phyloP scores from a whole-genome alignment of 2,888 invertebrate species.

The Drosophila suboccidentalis region DNA sequence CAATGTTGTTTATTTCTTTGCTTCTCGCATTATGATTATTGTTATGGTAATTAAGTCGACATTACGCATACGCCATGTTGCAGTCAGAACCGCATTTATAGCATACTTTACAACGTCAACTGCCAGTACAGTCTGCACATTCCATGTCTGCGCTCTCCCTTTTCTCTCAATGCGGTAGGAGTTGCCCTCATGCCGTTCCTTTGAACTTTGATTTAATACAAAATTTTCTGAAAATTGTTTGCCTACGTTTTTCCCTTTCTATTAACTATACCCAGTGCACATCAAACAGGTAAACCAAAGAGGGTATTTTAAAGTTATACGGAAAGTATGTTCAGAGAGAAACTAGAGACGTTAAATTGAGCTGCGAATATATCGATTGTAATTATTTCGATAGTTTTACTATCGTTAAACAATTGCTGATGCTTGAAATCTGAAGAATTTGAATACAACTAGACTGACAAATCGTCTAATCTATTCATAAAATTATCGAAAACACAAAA shows the following conservation, averaged over 20 bases:
- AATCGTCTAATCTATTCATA: neutral
- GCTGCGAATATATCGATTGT: neutral
- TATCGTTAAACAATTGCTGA: too few relatives aligned
- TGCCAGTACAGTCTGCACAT: conserved; percentile 9
- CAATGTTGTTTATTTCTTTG: conserved; percentile 19
- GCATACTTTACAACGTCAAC: conserved; percentile 27
- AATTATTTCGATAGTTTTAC: neutral
- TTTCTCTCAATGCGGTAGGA: neutral
- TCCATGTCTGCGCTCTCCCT: conserved; percentile 9
- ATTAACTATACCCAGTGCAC: conserved; percentile 12
- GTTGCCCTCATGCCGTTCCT: conserved; percentile 25
- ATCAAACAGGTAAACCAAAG: neutral
- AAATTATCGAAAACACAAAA: neutral
- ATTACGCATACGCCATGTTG: conserved; percentile 32
- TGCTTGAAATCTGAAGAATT: neutral
- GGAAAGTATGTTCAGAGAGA: neutral
- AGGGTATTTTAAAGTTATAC: neutral
- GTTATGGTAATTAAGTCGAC: conserved; percentile 47
- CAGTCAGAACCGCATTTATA: conserved; percentile 10
- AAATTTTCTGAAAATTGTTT: conserved; percentile 46
- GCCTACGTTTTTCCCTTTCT: conserved; percentile 10
- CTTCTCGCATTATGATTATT: conserved; percentile 26
- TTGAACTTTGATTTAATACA: conserved; percentile 59
- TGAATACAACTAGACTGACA: neutral
- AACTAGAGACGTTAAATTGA: neutral